These are phyloP conservation scores for Cyphomyrus discorhynchus DNA, from an alignment of 2,113 vertebrate species.

Conservation along the genomic window DNA sequence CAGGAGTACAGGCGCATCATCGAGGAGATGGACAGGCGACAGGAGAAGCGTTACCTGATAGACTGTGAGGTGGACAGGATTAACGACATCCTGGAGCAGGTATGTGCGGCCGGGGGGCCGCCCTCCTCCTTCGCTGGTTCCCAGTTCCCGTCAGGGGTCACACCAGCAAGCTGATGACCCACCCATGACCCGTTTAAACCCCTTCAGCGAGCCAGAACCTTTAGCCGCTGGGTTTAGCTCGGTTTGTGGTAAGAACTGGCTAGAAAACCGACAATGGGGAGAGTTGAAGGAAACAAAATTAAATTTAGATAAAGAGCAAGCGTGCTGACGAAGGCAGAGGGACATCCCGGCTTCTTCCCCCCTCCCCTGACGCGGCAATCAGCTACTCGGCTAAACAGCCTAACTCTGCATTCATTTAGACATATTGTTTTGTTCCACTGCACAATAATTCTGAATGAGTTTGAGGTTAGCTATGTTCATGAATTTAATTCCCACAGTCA, in stretches of 20 bases:
- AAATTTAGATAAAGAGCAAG: slow-evolving; percentile 55
- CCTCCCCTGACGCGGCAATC: slow-evolving; percentile 42
- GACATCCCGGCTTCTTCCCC: slow-evolving; percentile 32
- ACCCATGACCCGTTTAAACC: background rate
- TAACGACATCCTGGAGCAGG: slow-evolving; percentile 96
- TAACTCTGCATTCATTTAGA: slow-evolving; percentile 55
- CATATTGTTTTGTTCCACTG: slow-evolving; percentile 48
- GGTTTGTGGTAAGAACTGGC: background rate
- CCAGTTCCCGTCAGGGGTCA: background rate
- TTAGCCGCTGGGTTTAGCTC: background rate
- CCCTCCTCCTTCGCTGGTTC: background rate
- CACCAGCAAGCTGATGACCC: background rate
- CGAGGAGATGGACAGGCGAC: slow-evolving; percentile 96
- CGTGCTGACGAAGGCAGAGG: slow-evolving; percentile 36
- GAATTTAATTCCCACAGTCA: slow-evolving; percentile 51
- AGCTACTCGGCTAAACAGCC: slow-evolving; percentile 44
- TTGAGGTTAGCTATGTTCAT: slow-evolving; percentile 37
- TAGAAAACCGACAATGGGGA: background rate
- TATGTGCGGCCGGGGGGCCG: slow-evolving; percentile 43
- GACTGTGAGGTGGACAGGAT: slow-evolving; percentile 94
- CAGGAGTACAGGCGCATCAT: slow-evolving; percentile 94
- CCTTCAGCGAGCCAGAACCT: background rate
- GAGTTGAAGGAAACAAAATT: slow-evolving; percentile 34
- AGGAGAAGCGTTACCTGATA: slow-evolving; percentile 94
- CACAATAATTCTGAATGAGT: slow-evolving; percentile 49